Evolutionary conservation across 2,888 invertebrate genomes (phyloP).

Genomic region (Drosophila nr. perissopoda): DNA sequence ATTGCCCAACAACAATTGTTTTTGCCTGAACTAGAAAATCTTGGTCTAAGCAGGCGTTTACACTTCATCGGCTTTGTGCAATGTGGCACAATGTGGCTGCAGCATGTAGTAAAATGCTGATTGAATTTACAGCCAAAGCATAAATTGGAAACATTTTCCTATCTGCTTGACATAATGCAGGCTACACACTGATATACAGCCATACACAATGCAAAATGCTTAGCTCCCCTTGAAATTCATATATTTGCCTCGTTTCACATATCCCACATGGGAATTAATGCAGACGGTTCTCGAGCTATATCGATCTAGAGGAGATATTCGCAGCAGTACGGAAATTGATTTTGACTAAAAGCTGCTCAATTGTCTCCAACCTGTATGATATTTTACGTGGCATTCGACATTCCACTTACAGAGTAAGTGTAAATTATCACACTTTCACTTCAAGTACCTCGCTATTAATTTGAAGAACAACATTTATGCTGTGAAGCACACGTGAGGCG

Average conservation of each 20-base stretch:
- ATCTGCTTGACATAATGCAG: constrained; percentile 2
- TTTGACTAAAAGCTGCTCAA: not conserved
- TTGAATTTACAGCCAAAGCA: constrained; percentile 35
- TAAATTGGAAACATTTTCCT: constrained; percentile 34
- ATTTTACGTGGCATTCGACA: not conserved
- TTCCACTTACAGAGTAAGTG: not conserved
- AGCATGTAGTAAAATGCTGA: constrained; percentile 14
- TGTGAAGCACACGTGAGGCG: constrained; percentile 37
- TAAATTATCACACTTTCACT: constrained; percentile 24
- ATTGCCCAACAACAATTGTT: constrained; percentile 18
- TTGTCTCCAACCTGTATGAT: not conserved
- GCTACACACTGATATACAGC: not conserved
- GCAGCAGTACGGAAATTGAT: not conserved
- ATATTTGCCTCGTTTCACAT: not conserved
- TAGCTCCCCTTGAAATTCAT: not conserved
- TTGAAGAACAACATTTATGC: constrained; percentile 23
- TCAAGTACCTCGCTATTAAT: constrained; percentile 19
- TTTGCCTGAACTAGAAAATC: not conserved
- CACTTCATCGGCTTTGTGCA: constrained; percentile 31
- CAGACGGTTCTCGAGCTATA: not conserved
- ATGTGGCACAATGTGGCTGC: constrained; percentile 45
- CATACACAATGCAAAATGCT: not conserved
- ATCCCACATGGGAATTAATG: not conserved
- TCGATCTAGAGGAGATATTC: not conserved
- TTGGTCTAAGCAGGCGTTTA: constrained; percentile 4